phyloP scores from a whole-genome alignment of 2,113 vertebrate species.

The Neopipo cinnamomea region DNA sequence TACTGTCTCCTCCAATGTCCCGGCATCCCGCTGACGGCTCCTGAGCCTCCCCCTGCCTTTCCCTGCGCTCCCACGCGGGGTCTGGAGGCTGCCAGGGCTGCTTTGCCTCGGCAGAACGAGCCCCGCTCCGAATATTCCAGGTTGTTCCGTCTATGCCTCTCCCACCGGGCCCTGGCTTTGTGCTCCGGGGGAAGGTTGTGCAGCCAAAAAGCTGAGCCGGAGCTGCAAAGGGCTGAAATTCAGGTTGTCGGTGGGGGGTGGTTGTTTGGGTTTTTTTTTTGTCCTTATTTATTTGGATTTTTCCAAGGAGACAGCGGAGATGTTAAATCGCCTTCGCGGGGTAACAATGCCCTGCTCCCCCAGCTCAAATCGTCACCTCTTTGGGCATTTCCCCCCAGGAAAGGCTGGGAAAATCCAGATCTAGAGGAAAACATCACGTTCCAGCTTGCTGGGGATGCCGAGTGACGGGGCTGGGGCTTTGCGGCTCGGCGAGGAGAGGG shows the following conservation, averaged over 20 bases:
- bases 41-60: not conserved
- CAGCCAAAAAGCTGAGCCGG: not conserved
- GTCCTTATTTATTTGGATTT: not conserved
- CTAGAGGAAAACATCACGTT: not conserved
- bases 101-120: not conserved
- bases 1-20: slow-evolving; percentile 36
- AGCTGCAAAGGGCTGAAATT: not conserved
- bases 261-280: no score
- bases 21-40: not conserved
- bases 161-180: fast-evolving
- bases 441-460: not conserved
- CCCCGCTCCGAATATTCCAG: not conserved
- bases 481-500: not conserved
- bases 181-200: not conserved
- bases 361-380: not conserved
- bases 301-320: not conserved
- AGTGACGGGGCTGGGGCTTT: not conserved
- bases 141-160: not conserved
- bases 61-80: not conserved
- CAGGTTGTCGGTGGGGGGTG: not conserved
- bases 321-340: no score
- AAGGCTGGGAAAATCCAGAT: not conserved
- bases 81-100: not conserved
- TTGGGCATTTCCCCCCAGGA: not conserved
- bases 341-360: not conserved